Evolutionary conservation across 1,140 invertebrate genomes (phyloP).

Genomic region (Ruditapes philippinarum): DNA sequence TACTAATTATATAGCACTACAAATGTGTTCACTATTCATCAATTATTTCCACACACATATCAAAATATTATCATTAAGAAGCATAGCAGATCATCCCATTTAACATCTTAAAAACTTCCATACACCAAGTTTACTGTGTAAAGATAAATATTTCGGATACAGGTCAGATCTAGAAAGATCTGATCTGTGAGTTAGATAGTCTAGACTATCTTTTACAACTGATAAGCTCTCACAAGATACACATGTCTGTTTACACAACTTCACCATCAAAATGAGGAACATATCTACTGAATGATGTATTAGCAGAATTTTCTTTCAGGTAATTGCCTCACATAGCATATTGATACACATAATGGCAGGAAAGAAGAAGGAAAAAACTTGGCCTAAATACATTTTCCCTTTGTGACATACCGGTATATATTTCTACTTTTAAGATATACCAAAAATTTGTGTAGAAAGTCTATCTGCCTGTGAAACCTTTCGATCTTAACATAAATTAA

Average conservation of each 20-base stretch:
- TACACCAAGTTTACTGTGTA: neutral
- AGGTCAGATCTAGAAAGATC: slow-evolving; percentile 32
- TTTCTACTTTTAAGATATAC: too few species aligned
- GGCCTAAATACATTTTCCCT: too few species aligned
- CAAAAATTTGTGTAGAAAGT: too few species aligned
- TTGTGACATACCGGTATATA: too few species aligned
- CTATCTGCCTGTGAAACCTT: too few species aligned
- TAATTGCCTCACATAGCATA: slow-evolving; percentile 8
- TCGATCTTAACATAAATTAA: too few species aligned
- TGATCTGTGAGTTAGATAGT: neutral
- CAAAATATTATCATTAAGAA: slow-evolving; percentile 39
- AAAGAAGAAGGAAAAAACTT: too few species aligned
- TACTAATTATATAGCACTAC: neutral
- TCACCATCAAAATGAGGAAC: neutral
- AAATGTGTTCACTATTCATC: too few species aligned
- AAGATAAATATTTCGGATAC: slow-evolving; percentile 21
- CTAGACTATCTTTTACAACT: slow-evolving; percentile 37
- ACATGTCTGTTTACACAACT: slow-evolving; percentile 9
- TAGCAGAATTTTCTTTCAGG: neutral
- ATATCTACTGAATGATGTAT: slow-evolving; percentile 2
- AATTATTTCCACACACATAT: slow-evolving; percentile 17
- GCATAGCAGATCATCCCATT: neutral
- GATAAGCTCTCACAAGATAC: neutral
- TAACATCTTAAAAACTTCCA: slow-evolving; percentile 10
- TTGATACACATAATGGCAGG: neutral